Base-by-base conservation (phyloP, 2,888 invertebrate species). In the Conus canariensis region DNA sequence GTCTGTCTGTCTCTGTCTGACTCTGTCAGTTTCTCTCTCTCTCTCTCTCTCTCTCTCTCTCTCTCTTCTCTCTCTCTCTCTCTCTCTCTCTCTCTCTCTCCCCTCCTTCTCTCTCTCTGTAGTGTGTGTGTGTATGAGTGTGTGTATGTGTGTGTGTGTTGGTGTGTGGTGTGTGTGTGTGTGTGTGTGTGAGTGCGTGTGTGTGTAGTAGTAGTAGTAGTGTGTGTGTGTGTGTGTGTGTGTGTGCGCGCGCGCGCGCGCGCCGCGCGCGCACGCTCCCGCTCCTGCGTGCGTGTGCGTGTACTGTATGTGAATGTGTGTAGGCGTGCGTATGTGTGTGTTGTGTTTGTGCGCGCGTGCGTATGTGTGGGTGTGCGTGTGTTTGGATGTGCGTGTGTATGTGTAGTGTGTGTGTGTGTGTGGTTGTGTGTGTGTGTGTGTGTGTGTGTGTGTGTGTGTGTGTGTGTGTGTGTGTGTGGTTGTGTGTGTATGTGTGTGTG, bases 21-120 rank as follows among this genome's bases (percentile, higher is more conserved):
- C 70, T 70, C 70, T 70, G 16, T 70, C 70, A 64, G 64, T 86
- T 64, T 86, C 86, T 67, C 86, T 85, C 85, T 60, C 85, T 85
- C 80, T 30, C 80, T 82, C 82, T 82, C 45, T 45, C 12, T 82
- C 16, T 82, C 82, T 82, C 19, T 64, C 45, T 58, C 83, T 58
- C 83, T 58, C 83, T 58, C 45, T 83, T 83, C 83, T 83, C 45
- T 83, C 45, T 45, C 30, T 25, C 7, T 25, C 83, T 25, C 25
- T 83, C 45, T 74, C n/a, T 22, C n/a, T 9, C n/a, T 74, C 74
- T 9, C n/a, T 74, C 74, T n/a, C 22, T 74, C 74, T 4, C 3
- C 60, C 3, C 60, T 64, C 60, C 3, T 4, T 64, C 60, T 64
- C 60, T 64, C 60, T 64, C 60, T 64, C 60, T 64, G 2, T 82